Base-by-base conservation (phyloP, 1,140 invertebrate genomes). In the Drosophila burlai region DNA sequence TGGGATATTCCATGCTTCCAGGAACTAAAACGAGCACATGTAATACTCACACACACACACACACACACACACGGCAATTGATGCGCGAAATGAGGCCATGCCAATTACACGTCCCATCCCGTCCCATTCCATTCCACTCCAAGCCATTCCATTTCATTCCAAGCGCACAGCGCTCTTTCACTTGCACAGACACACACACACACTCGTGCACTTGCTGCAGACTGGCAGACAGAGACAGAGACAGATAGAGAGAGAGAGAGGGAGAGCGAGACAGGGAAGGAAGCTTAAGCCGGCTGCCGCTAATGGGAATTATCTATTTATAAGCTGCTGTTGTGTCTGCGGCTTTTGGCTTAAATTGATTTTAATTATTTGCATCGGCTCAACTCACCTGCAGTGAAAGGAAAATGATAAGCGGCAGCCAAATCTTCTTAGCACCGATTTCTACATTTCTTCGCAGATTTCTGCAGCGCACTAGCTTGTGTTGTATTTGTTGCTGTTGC, bases 381-480 rank as follows among this genome's bases (percentile, higher is more conserved):
- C 36, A 54, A 76, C 91, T 92, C 74, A 92, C 91, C 91, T 92
- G 91, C 74, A 92, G 91, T 92, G 91, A 92, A 92, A 92, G 86
- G 91, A 91, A 91, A 76, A 92, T 76, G 81, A 84, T 86, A 79
- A 92, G 74, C 80, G 85, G 81, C 91, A 92, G 71, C 80, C 86
- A 92, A 91, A 92, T 91, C 83, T 87, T 90, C 73, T 92, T 92
- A 84, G 76, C 76, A 60, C 78, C 84, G 71, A 80, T 55, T 66
- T 80, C 65, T 38, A 71, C 63, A 57, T 68, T 73, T 82, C 67
- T 76, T 55, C 69, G 75, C 50, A 62, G 67, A 74, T 80, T 84
- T 81, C 83, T 78, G 72, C 72, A 66, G 60, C 66, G 76, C 60
- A 50, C 18, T 38, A 75, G 66, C 43, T 66, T 72, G 57, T 72